Base-by-base conservation (phyloP, 2,888 invertebrate species). In the Leptinotarsa juncta region DNA sequence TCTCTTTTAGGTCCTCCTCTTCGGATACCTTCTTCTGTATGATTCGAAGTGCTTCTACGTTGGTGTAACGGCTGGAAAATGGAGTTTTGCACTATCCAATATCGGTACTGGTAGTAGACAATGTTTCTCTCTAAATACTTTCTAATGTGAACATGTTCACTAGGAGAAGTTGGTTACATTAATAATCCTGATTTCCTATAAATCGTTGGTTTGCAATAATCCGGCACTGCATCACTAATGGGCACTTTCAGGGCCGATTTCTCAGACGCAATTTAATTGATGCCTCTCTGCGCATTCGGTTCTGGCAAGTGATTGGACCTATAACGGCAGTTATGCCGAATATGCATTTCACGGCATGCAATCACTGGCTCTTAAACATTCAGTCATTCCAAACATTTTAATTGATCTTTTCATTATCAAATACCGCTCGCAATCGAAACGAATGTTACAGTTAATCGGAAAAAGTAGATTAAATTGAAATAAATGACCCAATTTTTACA, bases 381-480 rank as follows among this genome's bases (percentile, higher is more conserved):
- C 70, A 71, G 67, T 67, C 48, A 66, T 71, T 69, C 42, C 26
- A 71, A 69, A 57, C 20, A 65, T 74, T 71, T 73, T 74, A 70
- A 70, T 74, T 67, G 69, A 69, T 69, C 57, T 57, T 76, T 73
- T 73, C 71, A 76, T 76, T 76, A 76, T 76, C 73, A 73, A 73
- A 71, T 75, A 75, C 68, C 55, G 68, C 26, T 57, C 65, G 67
- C 70, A 62, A 62, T 66, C 70, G 66, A 65, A 18, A 67, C 73
- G 42, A 62, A 49, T 70, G 69, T 57, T 57, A 69, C 69, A 60
- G 57, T 69, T 57, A 69, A 23, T 55, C 42, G 57, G 57, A 76
- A 76, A 73, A 73, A 73, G 65, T 71, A 20, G 72, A 76, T 73
- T 76, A 67, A 73, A 76, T 73, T 72, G 67, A 73, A 73, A 73